A percentile compares a stretch with the other conserved stretches of the same genome.
Evolutionary conservation across 2,888 invertebrate genomes (phyloP).

Genomic region (Nasonovia ribisnigri): DNA sequence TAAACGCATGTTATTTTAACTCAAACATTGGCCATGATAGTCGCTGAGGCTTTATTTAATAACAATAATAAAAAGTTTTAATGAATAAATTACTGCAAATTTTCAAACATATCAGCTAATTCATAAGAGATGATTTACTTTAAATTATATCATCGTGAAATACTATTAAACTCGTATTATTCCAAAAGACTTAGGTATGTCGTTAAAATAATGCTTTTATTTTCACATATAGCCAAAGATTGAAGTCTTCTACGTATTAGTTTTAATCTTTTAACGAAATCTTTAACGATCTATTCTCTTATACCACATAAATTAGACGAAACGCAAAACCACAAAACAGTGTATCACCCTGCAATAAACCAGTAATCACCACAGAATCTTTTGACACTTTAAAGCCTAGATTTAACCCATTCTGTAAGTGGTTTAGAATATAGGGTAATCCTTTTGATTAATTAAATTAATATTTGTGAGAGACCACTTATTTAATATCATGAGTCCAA

Average conservation of each 20-base stretch:
- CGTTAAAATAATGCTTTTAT: neutral
- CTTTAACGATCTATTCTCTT: neutral
- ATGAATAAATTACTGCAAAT: neutral
- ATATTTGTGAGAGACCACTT: neutral
- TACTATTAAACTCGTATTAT: neutral
- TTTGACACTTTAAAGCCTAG: constrained; percentile 23
- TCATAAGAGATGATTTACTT: neutral
- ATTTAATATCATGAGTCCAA: neutral
- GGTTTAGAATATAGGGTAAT: neutral
- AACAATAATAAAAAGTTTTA: neutral
- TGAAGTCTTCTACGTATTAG: neutral
- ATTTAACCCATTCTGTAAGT: neutral
- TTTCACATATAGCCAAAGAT: neutral
- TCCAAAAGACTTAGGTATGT: neutral
- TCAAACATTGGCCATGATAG: too few relatives aligned
- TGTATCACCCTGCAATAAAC: neutral
- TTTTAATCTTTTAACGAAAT: neutral
- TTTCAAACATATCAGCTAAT: neutral
- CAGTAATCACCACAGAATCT: constrained; percentile 2
- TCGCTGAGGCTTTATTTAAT: too few relatives aligned
- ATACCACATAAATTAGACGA: constrained; percentile 8
- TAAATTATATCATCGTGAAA: neutral
- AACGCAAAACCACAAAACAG: neutral
- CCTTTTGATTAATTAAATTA: constrained; percentile 6
- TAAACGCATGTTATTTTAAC: too few relatives aligned